These are phyloP conservation scores for Pandemis cinnamomeana DNA, from an alignment of 2,888 invertebrate genomes.

Conservation along the genomic window DNA sequence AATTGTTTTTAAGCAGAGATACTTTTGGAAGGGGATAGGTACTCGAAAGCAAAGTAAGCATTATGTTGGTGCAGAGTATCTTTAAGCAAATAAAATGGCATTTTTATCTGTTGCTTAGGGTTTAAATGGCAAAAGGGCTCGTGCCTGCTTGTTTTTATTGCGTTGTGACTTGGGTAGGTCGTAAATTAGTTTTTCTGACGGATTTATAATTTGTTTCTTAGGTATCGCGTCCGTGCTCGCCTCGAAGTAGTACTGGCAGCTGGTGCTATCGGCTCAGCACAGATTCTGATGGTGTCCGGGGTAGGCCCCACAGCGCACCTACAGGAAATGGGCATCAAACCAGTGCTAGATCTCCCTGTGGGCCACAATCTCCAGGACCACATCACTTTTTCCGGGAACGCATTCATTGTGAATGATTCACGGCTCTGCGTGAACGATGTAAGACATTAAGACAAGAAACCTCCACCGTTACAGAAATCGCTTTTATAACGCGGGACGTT, in stretches of 20 bases:
- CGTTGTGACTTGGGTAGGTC: neutral
- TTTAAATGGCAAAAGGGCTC: conserved; percentile 17
- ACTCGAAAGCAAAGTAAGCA: neutral
- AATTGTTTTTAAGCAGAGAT: neutral
- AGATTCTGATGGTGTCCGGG: conserved; percentile 93
- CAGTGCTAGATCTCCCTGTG: conserved; percentile 88
- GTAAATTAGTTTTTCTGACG: conserved; percentile 23
- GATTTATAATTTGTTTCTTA: conserved; percentile 48
- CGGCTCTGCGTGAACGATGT: conserved; percentile 87
- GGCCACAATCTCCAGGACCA: conserved; percentile 94
- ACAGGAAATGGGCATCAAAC: conserved; percentile 83
- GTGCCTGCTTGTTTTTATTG: conserved; percentile 24
- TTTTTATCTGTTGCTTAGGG: conserved; percentile 9
- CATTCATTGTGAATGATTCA: conserved; percentile 88
- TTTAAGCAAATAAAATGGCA: conserved; percentile 1
- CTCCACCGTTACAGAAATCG: conserved; percentile 5
- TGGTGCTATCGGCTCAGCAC: conserved; percentile 93
- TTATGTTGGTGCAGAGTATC: no score
- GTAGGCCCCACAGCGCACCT: conserved; percentile 88
- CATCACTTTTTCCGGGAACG: conserved; percentile 88
- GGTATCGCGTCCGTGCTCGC: conserved; percentile 78
- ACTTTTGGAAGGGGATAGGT: no score
- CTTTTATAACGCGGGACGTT: conserved; percentile 4
- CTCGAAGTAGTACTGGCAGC: conserved; percentile 92
- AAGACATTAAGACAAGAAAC: conserved; percentile 58